Evolutionary conservation across 1,140 invertebrate species (phyloP).

Genomic region (Lineus longissimus): DNA sequence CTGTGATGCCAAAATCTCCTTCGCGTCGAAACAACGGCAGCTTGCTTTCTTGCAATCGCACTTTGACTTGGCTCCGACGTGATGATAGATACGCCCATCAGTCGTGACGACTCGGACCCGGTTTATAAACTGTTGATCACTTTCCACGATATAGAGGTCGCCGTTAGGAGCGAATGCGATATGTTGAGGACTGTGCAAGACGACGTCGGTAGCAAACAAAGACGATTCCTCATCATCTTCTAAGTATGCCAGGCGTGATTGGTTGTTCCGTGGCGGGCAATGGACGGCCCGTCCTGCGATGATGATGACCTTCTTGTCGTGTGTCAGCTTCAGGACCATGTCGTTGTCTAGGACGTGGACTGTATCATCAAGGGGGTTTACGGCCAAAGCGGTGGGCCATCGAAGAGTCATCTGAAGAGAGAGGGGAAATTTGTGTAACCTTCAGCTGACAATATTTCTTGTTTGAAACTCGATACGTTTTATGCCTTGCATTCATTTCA

Average conservation of each 20-base stretch:
- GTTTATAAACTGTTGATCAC: constrained; percentile 83
- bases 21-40: constrained; percentile 78
- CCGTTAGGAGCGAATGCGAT: constrained; percentile 89
- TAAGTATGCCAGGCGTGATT: constrained; percentile 33
- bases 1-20: constrained; percentile 80
- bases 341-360: constrained; percentile 94
- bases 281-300: constrained; percentile 87
- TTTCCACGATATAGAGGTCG: constrained; percentile 89
- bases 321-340: constrained; percentile 87
- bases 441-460: no score
- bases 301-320: constrained; percentile 82
- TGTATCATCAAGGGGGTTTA: constrained; percentile 90
- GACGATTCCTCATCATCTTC: constrained; percentile 44
- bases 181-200: constrained; percentile 86
- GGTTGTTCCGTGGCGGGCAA: constrained; percentile 67
- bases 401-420: constrained; percentile 73
- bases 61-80: constrained; percentile 90
- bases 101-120: constrained; percentile 85
- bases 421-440: neutral
- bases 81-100: constrained; percentile 85
- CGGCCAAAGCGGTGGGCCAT: constrained; percentile 90
- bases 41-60: constrained; percentile 84
- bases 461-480: no score
- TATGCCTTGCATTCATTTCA: no score
- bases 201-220: constrained; percentile 63